phyloP scores from a whole-genome alignment of 2,888 invertebrate species.

The Spodoptera picta region DNA sequence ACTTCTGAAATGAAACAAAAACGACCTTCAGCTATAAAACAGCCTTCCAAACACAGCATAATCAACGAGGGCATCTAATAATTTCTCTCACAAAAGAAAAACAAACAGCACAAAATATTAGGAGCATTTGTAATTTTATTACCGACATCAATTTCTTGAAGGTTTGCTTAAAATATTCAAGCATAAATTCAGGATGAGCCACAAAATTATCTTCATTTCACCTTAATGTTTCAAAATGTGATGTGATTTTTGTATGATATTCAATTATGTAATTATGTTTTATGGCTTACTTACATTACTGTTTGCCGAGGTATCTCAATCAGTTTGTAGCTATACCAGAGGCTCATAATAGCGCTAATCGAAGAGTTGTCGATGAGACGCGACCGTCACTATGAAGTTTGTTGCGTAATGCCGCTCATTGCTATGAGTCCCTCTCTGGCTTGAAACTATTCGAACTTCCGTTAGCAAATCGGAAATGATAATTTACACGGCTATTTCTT shows the following conservation, averaged over 20 bases:
- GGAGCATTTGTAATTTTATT: constrained; percentile 39
- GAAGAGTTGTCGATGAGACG: too few relatives aligned
- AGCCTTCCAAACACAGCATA: constrained; percentile 10
- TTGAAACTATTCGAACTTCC: too few relatives aligned
- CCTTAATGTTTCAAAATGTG: constrained; percentile 11
- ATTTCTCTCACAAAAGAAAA: constrained; percentile 6
- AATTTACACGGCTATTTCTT: too few relatives aligned
- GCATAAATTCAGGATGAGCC: constrained; percentile 25
- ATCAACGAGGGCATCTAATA: constrained; percentile 19
- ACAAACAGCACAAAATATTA: constrained; percentile 23
- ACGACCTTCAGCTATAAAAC: not conserved
- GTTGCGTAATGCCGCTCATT: too few relatives aligned
- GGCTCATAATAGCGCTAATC: too few relatives aligned
- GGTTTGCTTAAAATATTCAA: constrained; percentile 19
- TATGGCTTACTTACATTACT: too few relatives aligned
- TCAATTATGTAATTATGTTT: too few relatives aligned
- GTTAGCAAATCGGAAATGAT: too few relatives aligned
- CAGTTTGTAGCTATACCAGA: too few relatives aligned
- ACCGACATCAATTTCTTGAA: constrained; percentile 20
- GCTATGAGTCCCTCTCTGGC: too few relatives aligned
- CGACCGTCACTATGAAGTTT: too few relatives aligned
- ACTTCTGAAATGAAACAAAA: not conserved
- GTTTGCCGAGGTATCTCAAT: too few relatives aligned
- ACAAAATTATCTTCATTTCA: constrained; percentile 23
- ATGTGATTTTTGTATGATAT: not conserved